phyloP scores from a whole-genome alignment of 2,113 vertebrate genomes.

The Cricetomys ansorgei region DNA sequence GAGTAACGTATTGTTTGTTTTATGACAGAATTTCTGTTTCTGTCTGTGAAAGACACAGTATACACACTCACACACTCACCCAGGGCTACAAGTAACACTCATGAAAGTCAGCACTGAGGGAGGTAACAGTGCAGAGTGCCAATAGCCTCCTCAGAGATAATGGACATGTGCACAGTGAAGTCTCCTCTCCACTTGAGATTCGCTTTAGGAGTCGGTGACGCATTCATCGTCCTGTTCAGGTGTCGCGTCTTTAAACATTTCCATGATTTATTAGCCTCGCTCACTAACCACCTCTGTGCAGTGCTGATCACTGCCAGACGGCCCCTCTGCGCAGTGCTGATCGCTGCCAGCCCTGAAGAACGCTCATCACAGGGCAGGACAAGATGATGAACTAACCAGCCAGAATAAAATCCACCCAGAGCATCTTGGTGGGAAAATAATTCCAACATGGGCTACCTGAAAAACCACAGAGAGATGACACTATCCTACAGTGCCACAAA shows the following conservation, averaged over 20 bases:
- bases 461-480: not conserved
- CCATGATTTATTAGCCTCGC: slow-evolving; percentile 75
- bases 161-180: slow-evolving; percentile 61
- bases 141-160: not conserved
- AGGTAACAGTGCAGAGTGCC: rapidly evolving
- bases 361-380: not conserved
- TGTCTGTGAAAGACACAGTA: not conserved
- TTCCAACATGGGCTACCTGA: not conserved
- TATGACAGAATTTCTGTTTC: not conserved
- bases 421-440: not conserved
- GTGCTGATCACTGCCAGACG: not conserved
- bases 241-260: slow-evolving; percentile 71
- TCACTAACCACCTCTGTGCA: slow-evolving; percentile 77
- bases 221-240: slow-evolving; percentile 56
- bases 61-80: not conserved
- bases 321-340: rapidly evolving
- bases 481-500: not conserved
- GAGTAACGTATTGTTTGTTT: slow-evolving; percentile 36
- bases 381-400: not conserved
- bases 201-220: slow-evolving; percentile 78
- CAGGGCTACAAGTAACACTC: slow-evolving; percentile 41
- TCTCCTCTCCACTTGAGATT: slow-evolving; percentile 69
- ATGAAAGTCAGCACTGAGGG: slow-evolving; percentile 10
- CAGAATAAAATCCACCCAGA: not conserved
- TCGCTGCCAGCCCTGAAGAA: not conserved